Base-by-base conservation (phyloP, 2,888 invertebrate genomes). In the Darwinula stevensoni region DNA sequence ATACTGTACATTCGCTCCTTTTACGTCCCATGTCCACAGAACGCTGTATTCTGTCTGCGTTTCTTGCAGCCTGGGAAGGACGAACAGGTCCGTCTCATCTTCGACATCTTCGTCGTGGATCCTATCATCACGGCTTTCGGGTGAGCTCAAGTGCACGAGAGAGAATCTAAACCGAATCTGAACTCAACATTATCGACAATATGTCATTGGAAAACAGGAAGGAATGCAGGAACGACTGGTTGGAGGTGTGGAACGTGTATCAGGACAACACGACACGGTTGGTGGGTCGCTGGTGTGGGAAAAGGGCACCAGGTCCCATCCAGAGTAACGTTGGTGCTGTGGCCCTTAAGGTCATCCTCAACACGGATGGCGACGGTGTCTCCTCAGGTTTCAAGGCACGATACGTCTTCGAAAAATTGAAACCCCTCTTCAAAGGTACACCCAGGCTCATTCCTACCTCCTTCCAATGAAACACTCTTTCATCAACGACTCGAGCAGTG, bases 321-420 rank as follows among this genome's bases (percentile, higher is more conserved):
- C 76, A 86, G 53, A 84, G 86, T 33, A 74, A 75, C 44, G 65
- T 71, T 38, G 80, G 82, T 14, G 74, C 84, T 27, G 65, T 69
- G 37, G 78, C 78, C 26, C 63, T 94, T 40, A 72, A 78, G 47
- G 65, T 91, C 36, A 63, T 82, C 34, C 63, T 94, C 43, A 75
- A 76, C 48, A 76, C 91, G 17, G 75, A 91, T 50, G 61, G 63
- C 16, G 69, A 72, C 40, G 69, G 68, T 35, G 82, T 86, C 31
- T 76, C 72, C 40, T 84, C 82, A 43, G 94, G 94, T 16, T 97
- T 97, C 54, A 84, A 82, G 50, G 94, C 88, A 11, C 63, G 75
- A 43, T 97, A 88, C 52, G 70, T 76, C 43, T 94, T 91, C 51
- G 75, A 86, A 56, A 62, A 67, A 27, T 73, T 73, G 38, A 74